Base-by-base conservation (phyloP, 2,113 vertebrate genomes). In the Caracal caracal region DNA sequence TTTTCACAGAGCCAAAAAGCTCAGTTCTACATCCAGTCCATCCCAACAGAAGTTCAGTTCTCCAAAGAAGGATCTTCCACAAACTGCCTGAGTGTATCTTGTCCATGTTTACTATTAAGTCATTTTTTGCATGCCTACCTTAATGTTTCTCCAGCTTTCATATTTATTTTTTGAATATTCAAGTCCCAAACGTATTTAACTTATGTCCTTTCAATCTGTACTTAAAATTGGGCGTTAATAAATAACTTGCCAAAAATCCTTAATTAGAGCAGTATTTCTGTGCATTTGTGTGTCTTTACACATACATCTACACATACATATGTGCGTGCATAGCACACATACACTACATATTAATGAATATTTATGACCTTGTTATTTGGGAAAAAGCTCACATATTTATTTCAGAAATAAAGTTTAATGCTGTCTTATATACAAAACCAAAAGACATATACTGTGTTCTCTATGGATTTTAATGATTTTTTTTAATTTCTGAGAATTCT, bases 361-460 rank as follows among this genome's bases (percentile, higher is more conserved):
- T 97, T 97, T 97, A 98, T 97, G 88, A 90, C 85, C 81, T 96
- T 98, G 91, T 97, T 97, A 97, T 96, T 97, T 73, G 89, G 43
- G 28, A 51, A 37, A 51, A 13, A 66, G 17, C 11, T 73, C 37
- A 53, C 3, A 47, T 61, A 80, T 80, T 88, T 88, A 61, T 70
- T 96, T 88, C 28, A 94, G 56, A 93, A 90, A 83, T 68, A 35
- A 93, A 70, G 4, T 47, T 83, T 78, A 96, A 79, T 93, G 19
- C 85, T 89, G 86, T 97, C 92, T 40, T 92, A 75, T 33, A 96
- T 88, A 73, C 16, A 92, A 97, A 98, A 96, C 93, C 61, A 76
- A 97, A 98, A 97, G 89, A 81, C 86, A 80, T 96, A 61, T 5
- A 33, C 12, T 93, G 33, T 94, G 37, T 91, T 97, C 96, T 96